phyloP scores from a whole-genome alignment of 1,140 invertebrate genomes.

The Druon quercuslanigerum region DNA sequence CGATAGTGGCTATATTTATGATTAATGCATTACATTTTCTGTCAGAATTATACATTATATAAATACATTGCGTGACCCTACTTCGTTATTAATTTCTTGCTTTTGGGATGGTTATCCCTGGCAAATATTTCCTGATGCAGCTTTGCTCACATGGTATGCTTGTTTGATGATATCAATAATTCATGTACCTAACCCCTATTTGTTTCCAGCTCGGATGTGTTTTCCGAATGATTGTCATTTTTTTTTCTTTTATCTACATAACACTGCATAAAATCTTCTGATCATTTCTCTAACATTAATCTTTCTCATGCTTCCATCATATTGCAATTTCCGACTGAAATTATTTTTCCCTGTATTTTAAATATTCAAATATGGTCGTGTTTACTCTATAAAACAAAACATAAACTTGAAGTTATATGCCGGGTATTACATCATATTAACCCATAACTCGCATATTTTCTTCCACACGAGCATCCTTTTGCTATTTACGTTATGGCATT shows the following conservation, averaged over 20 bases:
- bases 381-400: constrained; percentile 22
- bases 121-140: too few species aligned
- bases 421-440: constrained; percentile 15
- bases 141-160: too few species aligned
- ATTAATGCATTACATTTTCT: too few species aligned
- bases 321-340: neutral
- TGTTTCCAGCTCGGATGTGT: neutral
- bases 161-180: neutral
- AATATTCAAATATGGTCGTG: constrained; percentile 1
- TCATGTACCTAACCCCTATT: neutral
- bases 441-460: constrained; percentile 15
- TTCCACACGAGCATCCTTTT: constrained; percentile 1
- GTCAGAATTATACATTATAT: too few species aligned
- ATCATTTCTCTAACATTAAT: too few species aligned
- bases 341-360: neutral
- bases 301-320: neutral
- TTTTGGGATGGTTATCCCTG: too few species aligned
- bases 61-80: too few species aligned
- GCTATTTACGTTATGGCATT: neutral
- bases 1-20: too few species aligned
- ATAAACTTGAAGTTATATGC: constrained; percentile 1
- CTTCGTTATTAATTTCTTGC: too few species aligned
- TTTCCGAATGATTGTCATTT: neutral
- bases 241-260: neutral
- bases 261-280: too few species aligned